Evolutionary conservation across 1,140 invertebrate genomes (phyloP).

Genomic region (Chionoecetes opilio): DNA sequence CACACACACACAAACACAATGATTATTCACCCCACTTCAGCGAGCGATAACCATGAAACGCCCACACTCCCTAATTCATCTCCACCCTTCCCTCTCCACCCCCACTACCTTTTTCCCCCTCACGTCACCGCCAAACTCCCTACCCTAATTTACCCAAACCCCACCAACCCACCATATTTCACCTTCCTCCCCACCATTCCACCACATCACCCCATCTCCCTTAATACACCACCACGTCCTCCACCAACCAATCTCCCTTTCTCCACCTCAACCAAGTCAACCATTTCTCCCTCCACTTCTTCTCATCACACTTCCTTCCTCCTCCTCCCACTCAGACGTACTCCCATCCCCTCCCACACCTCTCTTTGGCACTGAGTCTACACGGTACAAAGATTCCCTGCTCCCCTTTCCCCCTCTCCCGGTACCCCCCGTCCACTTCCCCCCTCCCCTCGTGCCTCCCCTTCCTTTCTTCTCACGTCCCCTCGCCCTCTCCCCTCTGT

Average conservation of each 20-base stretch:
- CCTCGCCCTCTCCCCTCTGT: neutral
- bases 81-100: neutral
- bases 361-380: no score
- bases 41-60: neutral
- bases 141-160: neutral
- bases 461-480: neutral
- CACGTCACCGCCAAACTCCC: neutral
- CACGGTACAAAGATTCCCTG: neutral
- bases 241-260: no score
- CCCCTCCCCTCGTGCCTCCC: neutral
- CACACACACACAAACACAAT: neutral
- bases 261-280: neutral
- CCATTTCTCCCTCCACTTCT: neutral
- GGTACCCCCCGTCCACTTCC: neutral
- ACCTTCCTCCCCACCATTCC: no score
- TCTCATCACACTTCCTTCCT: neutral
- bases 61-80: neutral
- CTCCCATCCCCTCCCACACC: slow-evolving; percentile 1
- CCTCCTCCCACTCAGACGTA: neutral
- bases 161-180: neutral
- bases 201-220: neutral
- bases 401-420: neutral
- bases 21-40: neutral
- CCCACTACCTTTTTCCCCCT: neutral
- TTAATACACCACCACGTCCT: neutral